Evolutionary conservation across 2,113 vertebrate species (phyloP).

Genomic region (Smithornis capensis): DNA sequence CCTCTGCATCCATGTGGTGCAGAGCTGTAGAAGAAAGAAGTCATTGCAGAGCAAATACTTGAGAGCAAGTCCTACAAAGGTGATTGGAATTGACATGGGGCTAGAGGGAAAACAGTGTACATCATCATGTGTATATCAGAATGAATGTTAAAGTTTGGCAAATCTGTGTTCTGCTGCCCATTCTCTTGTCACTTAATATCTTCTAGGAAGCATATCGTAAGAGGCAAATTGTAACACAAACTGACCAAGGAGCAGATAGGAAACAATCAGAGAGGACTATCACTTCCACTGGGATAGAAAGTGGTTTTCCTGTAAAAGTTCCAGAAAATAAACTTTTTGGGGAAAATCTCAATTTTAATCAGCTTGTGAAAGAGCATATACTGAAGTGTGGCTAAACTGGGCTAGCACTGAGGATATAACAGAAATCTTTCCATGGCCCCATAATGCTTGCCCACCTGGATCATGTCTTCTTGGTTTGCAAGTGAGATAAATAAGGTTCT

Average conservation of each 20-base stretch:
- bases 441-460: background rate
- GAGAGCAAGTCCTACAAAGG: background rate
- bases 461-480: background rate
- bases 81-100: background rate
- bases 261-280: background rate
- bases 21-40: background rate
- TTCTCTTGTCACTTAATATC: background rate
- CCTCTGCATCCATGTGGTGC: background rate
- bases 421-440: background rate
- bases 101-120: background rate
- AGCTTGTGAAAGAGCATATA: rapidly evolving
- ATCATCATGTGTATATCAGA: background rate
- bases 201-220: background rate
- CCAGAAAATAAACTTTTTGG: background rate
- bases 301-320: background rate
- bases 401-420: background rate
- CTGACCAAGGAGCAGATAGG: background rate
- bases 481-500: background rate
- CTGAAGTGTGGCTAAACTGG: background rate
- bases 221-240: background rate
- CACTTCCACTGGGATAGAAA: background rate
- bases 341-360: background rate
- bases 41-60: rapidly evolving
- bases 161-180: background rate
- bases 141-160: background rate